phyloP scores from a whole-genome alignment of 2,113 vertebrate species.

The Hyperoodon ampullatus region DNA sequence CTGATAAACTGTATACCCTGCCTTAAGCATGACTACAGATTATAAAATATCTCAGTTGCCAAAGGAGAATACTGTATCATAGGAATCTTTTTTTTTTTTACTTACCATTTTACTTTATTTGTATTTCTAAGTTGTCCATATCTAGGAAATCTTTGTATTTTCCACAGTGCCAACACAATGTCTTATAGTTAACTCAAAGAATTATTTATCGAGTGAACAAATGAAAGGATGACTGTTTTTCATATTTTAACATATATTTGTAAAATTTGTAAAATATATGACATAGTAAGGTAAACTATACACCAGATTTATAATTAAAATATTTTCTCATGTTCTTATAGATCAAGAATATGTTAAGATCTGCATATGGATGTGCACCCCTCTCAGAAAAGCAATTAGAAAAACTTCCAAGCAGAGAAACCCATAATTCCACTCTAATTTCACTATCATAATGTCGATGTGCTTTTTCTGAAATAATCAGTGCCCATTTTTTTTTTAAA shows the following conservation, averaged over 20 bases:
- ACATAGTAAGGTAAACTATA: neutral
- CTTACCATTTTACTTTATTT: neutral
- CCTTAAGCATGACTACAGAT: neutral
- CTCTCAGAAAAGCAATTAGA: neutral
- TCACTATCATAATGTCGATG: constrained; percentile 6
- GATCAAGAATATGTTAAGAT: neutral
- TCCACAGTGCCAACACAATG: neutral
- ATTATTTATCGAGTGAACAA: constrained; percentile 20
- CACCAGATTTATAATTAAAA: constrained; percentile 15
- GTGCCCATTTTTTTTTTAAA: neutral
- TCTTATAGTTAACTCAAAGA: neutral
- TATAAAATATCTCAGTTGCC: neutral
- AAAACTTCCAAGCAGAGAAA: constrained; percentile 9
- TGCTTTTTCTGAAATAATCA: constrained; percentile 69
- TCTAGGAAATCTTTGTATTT: constrained; percentile 26
- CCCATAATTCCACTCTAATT: constrained; percentile 1
- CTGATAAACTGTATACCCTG: neutral
- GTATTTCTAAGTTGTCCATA: neutral
- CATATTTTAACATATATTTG: neutral
- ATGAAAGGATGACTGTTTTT: neutral
- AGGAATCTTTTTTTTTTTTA: neutral
- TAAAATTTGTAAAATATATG: constrained; percentile 48
- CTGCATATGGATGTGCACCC: neutral
- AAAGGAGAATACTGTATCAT: neutral
- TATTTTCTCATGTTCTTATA: neutral